Percentiles rank a stretch among this genome's conserved stretches.
Evolutionary conservation across 2,888 invertebrate species (phyloP).

Genomic region (Antheraea assamensis): DNA sequence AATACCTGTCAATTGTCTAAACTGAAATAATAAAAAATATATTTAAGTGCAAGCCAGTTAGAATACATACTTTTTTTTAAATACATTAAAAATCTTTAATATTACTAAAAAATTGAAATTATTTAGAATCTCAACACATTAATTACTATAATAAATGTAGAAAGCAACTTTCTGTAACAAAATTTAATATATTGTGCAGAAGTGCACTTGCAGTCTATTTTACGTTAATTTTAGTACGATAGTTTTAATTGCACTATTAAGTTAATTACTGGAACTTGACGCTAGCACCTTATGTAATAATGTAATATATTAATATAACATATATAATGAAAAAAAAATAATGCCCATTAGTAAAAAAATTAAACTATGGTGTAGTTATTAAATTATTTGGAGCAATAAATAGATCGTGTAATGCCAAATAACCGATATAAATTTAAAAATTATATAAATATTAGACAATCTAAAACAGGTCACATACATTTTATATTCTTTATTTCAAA

Average conservation of each 20-base stretch:
- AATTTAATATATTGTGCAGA: neutral
- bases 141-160: constrained; percentile 3
- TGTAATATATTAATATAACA: neutral
- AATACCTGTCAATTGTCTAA: constrained; percentile 3
- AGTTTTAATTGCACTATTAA: neutral
- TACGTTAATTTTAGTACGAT: neutral
- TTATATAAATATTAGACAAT: too few species aligned
- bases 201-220: neutral
- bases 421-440: too few species aligned
- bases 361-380: too few species aligned
- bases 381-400: too few species aligned
- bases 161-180: neutral
- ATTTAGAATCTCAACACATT: neutral
- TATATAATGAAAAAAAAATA: neutral
- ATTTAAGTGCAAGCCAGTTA: neutral
- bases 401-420: too few species aligned
- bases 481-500: too few species aligned
- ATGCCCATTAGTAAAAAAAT: too few species aligned
- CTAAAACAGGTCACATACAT: too few species aligned
- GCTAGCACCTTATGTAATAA: neutral
- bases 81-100: neutral
- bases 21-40: constrained; percentile 1
- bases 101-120: neutral
- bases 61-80: neutral
- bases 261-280: neutral